These are phyloP conservation scores for Calliscelio sp. DNA, from an alignment of 2,888 invertebrate species.

Conservation along the genomic window DNA sequence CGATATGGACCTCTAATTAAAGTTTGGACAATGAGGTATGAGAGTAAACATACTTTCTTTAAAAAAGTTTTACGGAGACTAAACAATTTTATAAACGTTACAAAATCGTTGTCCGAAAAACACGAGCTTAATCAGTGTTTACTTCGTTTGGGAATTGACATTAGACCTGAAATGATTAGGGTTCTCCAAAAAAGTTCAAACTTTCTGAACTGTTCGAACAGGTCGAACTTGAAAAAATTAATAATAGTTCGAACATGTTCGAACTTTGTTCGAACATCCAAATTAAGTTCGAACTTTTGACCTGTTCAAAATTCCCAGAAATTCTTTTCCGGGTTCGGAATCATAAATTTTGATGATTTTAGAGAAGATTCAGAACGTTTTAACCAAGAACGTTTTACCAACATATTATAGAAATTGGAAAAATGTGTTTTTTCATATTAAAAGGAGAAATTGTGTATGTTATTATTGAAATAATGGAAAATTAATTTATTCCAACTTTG, in stretches of 20 bases:
- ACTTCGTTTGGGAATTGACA: slow-evolving; percentile 50
- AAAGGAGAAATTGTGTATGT: slow-evolving; percentile 2
- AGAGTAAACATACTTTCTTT: slow-evolving; percentile 77
- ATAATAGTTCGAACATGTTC: no score
- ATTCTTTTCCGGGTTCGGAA: no score
- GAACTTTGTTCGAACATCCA: no score
- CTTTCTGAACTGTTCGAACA: no score
- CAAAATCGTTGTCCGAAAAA: slow-evolving; percentile 41
- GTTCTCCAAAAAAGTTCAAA: no score
- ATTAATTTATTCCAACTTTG: slow-evolving; percentile 9
- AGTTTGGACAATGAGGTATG: slow-evolving; percentile 75
- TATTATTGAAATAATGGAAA: slow-evolving; percentile 31
- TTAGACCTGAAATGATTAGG: slow-evolving; percentile 30
- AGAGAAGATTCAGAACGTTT: no score
- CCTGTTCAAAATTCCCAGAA: no score
- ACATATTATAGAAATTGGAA: slow-evolving; percentile 21
- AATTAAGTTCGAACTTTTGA: no score
- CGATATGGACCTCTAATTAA: slow-evolving; percentile 70
- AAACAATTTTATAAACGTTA: slow-evolving; percentile 41
- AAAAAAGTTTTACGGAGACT: slow-evolving; percentile 62
- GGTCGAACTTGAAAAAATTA: no score
- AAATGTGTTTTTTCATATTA: slow-evolving; percentile 23
- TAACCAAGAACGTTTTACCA: no score
- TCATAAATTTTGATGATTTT: no score
- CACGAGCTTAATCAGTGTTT: slow-evolving; percentile 57